These are phyloP conservation scores for Morpho deidamia DNA, from an alignment of 2,888 invertebrate genomes.

Conservation along the genomic window DNA sequence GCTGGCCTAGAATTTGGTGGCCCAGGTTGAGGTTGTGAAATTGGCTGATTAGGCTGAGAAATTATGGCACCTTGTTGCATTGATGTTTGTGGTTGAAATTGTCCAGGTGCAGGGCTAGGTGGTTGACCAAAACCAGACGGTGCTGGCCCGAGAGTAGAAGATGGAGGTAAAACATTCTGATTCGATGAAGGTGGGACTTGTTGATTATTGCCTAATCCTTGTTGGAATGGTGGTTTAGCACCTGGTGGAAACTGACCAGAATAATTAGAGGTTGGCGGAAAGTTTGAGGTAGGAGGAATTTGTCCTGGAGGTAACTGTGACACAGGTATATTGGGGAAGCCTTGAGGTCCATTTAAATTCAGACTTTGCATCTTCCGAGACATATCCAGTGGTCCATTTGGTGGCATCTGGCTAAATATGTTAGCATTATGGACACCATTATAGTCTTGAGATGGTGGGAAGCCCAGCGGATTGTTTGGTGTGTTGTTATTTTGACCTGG, in stretches of 20 bases:
- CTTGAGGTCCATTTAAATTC: conserved; percentile 60
- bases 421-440: conserved; percentile 66
- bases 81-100: conserved; percentile 32
- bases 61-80: conserved; percentile 33
- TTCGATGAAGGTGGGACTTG: conserved; percentile 32
- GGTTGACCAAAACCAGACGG: conserved; percentile 28
- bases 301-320: conserved; percentile 53
- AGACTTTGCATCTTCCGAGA: conserved; percentile 69
- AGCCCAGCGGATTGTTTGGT: conserved; percentile 55
- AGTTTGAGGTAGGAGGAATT: conserved; percentile 38
- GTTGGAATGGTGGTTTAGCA: conserved; percentile 42
- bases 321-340: conserved; percentile 47
- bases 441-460: conserved; percentile 58
- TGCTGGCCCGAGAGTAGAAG: conserved; percentile 36
- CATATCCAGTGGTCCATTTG: conserved; percentile 52
- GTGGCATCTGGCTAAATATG: conserved; percentile 49
- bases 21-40: conserved; percentile 29
- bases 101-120: conserved; percentile 19
- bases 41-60: conserved; percentile 1
- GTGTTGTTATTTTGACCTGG: conserved; percentile 70
- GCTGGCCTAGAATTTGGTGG: conserved; percentile 19
- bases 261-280: conserved; percentile 47
- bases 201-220: conserved; percentile 40
- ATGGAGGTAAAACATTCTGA: conserved; percentile 37
- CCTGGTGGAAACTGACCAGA: conserved; percentile 40